Evolutionary conservation across 2,113 vertebrate species (phyloP), one percentile per base, ranked within the genome.

Genomic region (Boulengeromyrus knoepffleri): DNA sequence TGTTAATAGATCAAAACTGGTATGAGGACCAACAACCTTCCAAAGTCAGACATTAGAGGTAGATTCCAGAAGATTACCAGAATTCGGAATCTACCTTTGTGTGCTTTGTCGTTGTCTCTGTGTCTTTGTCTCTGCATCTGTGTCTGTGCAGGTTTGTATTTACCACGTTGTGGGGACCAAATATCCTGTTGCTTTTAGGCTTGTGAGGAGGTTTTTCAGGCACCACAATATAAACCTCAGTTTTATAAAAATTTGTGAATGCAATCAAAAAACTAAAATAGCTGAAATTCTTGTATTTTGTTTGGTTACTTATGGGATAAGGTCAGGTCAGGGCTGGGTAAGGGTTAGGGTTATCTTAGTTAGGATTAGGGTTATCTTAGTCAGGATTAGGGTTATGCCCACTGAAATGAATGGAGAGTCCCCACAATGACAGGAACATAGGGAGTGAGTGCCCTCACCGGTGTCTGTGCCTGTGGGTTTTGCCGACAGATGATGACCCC

Each of bases 401-500:
- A 56, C 19, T 6, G 17, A 56, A 58, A n/a, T 62, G 58, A 62
- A 62, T 62, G 58, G 58, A 9, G 58, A 66, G 58, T 66, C 58
- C 58, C 58, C n/a, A 66, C 58, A 66, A 66, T 66, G 24, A n/a
- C 24, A 62, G 58, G 58, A 62, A 10, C 24, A 27, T 24, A 24
- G 24, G 24, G n/a, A n/a, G 24, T 85, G 21, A 45, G 83, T 85
- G 3, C 24, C 8, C 80, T 7, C 10, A 7, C 7, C 17, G 56
- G 21, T 27, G 31, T 89, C 42, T 90, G 83, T 53, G 19, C n/a
- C 21, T 46, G 21, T 45, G 5, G 86, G 31, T 88, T 24, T 85
- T 42, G 21, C 62, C 17, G 9, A 31, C 91, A 99, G 99, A 99
- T 21, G 98, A 97, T 89, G 98, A 99, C 87, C 97, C 97, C 0